Percentiles rank a stretch among this genome's conserved stretches.
These are phyloP conservation scores for Eleutherodactylus coqui DNA, from an alignment of 2,797 vertebrate genomes.

Conservation along the genomic window DNA sequence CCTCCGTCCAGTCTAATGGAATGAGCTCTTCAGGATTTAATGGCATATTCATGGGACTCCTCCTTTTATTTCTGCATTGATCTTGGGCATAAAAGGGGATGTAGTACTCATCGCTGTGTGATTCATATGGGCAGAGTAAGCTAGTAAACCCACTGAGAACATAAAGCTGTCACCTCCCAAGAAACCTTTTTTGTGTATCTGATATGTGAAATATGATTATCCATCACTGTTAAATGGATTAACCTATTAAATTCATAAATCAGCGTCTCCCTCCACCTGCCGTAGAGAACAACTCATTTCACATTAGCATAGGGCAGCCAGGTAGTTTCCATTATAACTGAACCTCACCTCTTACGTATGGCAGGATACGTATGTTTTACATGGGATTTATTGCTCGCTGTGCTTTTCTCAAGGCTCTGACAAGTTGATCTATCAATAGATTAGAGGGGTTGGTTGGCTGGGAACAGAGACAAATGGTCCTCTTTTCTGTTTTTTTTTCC, in stretches of 20 bases:
- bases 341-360: conserved; percentile 32
- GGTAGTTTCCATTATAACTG: conserved; percentile 21
- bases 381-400: conserved; percentile 25
- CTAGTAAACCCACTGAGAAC: conserved; percentile 39
- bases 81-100: conserved; percentile 27
- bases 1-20: conserved; percentile 10
- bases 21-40: not conserved
- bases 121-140: conserved; percentile 42
- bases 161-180: conserved; percentile 49
- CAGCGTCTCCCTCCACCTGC: conserved; percentile 7
- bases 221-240: conserved; percentile 51
- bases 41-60: not conserved
- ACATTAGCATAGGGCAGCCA: conserved; percentile 16
- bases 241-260: conserved; percentile 55
- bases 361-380: conserved; percentile 29
- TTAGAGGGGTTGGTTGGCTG: not conserved
- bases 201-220: conserved; percentile 54
- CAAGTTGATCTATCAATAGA: conserved; percentile 1
- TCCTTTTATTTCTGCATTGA: conserved; percentile 43
- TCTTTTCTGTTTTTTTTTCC: too few relatives aligned
- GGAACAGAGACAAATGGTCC: too few relatives aligned
- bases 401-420: not conserved
- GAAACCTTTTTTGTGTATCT: conserved; percentile 49
- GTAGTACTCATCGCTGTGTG: conserved; percentile 19
- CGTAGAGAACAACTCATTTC: not conserved